Evolutionary conservation across 2,888 invertebrate species (phyloP), one percentile per base, ranked within the genome.

Genomic region (Coremacera marginata): DNA sequence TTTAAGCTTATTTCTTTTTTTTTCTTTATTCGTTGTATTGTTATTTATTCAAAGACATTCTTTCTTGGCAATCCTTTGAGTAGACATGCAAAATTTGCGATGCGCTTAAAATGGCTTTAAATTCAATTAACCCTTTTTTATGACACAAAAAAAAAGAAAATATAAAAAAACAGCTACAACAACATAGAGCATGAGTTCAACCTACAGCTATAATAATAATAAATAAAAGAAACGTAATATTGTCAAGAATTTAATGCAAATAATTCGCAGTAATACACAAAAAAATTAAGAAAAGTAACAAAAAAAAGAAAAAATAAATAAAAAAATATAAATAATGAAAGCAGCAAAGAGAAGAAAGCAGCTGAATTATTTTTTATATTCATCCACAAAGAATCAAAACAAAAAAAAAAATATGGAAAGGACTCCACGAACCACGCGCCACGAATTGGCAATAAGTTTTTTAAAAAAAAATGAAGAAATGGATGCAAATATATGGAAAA

Each of bases 101-200:
- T 72, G 34, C 55, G 67, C 55, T 74, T 55, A 37, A 67, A 55
- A 67, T 55, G 73, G 51, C 74, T 55, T 74, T 34, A 74, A 67
- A 65, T 74, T 65, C 27, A 65, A 74, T 67, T 65, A 55, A 65
- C 34, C 51, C 63, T 34, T 74, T 65, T 19, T 9, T 73, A 57
- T 57, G 55, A 68, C 16, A 22, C 22, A 51, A 68, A 4, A 37
- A 68, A 11, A 51, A 70, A 9, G 27, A 31, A 25, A 57, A 55
- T 55, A 11, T 27, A 70, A 9, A 51, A 31, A 25, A 57, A 55
- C 70, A 55, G 57, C 31, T 51, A 52, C 49, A 70, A 70, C 52
- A 25, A 68, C 68, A 70, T 19, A 3, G 19, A 49, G 67, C n/a
- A 14, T 31, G 31, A 31, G 31, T 31, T 31, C 11, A 16, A 67